Conservation (phyloP, 2,113 vertebrate species). For the Seriola rivoliana region DNA sequence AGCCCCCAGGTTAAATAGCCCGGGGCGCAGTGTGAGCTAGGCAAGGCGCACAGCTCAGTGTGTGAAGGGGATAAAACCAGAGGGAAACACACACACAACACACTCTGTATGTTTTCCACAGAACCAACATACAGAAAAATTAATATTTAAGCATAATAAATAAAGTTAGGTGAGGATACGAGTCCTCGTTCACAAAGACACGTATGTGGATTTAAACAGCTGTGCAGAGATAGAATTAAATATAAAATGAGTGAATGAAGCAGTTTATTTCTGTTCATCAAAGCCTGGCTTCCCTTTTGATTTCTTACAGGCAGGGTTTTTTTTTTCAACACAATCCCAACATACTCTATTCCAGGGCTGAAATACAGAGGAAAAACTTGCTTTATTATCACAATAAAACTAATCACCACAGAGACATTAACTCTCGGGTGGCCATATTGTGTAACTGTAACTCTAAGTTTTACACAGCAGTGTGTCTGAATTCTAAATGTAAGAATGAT, state of each 20-base stretch:
- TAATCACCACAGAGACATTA: background rate
- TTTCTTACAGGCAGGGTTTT: conserved; percentile 22
- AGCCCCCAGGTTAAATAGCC: conserved; percentile 70
- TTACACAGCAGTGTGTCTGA: background rate
- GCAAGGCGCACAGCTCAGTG: conserved; percentile 19
- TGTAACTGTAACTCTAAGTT: background rate
- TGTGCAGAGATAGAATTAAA: background rate
- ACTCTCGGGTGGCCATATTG: background rate
- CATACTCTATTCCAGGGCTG: background rate
- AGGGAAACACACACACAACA: conserved; percentile 25
- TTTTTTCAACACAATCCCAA: conserved; percentile 16
- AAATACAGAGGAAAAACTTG: background rate
- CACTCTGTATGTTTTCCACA: conserved; percentile 38
- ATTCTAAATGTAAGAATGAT: background rate
- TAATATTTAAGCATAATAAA: conserved; percentile 33
- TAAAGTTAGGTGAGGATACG: background rate
- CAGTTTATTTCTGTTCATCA: conserved; percentile 26
- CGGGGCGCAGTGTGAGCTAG: conserved; percentile 37
- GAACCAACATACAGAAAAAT: background rate
- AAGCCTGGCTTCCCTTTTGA: conserved; percentile 25
- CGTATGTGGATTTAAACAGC: background rate
- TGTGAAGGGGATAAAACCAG: conserved; percentile 30
- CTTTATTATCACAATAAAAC: background rate
- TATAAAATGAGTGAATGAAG: conserved; percentile 24
- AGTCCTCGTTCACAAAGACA: background rate